Conservation (phyloP, 1,140 invertebrate genomes). For the Mylabris phalerata region DNA sequence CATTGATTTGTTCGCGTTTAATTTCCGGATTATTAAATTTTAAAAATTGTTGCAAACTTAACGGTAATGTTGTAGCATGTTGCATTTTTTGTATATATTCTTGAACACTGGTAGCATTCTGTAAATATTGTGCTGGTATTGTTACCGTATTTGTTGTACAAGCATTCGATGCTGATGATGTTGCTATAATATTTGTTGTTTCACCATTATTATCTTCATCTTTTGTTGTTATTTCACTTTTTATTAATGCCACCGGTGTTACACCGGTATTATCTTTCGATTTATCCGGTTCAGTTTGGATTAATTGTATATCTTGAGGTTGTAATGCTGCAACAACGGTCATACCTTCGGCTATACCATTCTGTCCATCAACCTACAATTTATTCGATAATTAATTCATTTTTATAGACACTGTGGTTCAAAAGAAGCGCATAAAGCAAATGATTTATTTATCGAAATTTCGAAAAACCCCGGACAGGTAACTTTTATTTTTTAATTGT, state of each 20-base stretch:
- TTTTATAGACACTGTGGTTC: no score
- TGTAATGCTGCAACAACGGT: constrained; percentile 58
- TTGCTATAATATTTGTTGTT: constrained; percentile 24
- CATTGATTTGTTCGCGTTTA: constrained; percentile 41
- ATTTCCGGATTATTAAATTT: constrained; percentile 55
- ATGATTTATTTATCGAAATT: no score
- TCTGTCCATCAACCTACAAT: constrained; percentile 45
- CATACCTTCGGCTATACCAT: constrained; percentile 51
- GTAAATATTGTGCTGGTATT: constrained; percentile 36
- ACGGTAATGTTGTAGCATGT: constrained; percentile 35
- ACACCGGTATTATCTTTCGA: constrained; percentile 24
- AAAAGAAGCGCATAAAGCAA: no score
- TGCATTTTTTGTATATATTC: constrained; percentile 43
- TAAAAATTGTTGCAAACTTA: constrained; percentile 51
- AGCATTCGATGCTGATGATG: neutral
- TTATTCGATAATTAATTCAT: no score
- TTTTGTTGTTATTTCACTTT: constrained; percentile 44
- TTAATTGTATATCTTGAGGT: constrained; percentile 57
- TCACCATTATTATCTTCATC: constrained; percentile 22
- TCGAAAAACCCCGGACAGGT: no score
- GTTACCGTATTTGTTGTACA: constrained; percentile 25
- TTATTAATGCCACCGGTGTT: constrained; percentile 49
- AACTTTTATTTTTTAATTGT: no score
- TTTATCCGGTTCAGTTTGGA: constrained; percentile 33
- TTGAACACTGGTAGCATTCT: constrained; percentile 44